Evolutionary conservation across 2,797 vertebrate genomes (phyloP).

Genomic region (Stomatorhinus walkeri): DNA sequence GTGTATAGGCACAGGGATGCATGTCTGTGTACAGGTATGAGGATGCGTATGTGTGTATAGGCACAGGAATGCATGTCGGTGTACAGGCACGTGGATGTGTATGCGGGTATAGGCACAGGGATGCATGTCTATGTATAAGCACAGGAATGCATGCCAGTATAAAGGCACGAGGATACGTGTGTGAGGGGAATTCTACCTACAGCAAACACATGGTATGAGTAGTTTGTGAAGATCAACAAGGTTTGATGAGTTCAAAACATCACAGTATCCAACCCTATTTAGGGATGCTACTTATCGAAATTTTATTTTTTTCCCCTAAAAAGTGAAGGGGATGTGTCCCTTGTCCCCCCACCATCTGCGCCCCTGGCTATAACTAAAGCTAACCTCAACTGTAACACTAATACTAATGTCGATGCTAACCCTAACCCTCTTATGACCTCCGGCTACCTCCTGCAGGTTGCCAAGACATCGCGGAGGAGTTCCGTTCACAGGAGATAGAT

Average conservation of each 20-base stretch:
- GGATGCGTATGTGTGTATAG: too few species aligned
- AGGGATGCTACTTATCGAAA: not conserved
- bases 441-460: slow-evolving; percentile 64
- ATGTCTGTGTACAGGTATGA: too few species aligned
- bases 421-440: not conserved
- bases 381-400: not conserved
- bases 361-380: not conserved
- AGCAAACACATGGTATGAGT: not conserved
- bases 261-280: not conserved
- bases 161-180: not conserved
- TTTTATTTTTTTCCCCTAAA: not conserved
- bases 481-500: slow-evolving; percentile 93
- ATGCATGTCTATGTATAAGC: too few species aligned
- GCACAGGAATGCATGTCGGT: too few species aligned
- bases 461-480: slow-evolving; percentile 88
- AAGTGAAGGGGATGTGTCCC: not conserved
- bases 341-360: not conserved
- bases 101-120: too few species aligned
- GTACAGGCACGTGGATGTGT: too few species aligned
- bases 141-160: not conserved
- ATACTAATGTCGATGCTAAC: not conserved
- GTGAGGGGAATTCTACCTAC: not conserved
- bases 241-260: not conserved
- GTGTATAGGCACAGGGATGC: not conserved
- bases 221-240: not conserved